Base-by-base conservation (phyloP, 2,113 vertebrate species). In the Vulpes lagopus region DNA sequence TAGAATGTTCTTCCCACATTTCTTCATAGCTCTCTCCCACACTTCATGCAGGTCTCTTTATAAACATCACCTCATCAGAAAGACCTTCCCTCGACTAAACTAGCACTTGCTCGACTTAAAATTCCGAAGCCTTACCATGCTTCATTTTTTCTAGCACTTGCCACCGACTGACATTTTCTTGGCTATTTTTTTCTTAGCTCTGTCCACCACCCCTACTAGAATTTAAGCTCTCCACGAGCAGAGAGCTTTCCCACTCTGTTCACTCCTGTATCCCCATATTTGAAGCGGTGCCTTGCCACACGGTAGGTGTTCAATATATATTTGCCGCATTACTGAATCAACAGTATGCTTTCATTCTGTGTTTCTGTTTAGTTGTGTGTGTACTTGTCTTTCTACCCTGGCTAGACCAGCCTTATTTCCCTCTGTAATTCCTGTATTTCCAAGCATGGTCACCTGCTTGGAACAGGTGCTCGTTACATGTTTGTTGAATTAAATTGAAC, bases 121-220 rank as follows among this genome's bases (percentile, higher is more conserved):
- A 55, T 79, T 92, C 43, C 35, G 49, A 90, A 55, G 15, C 4
- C 7, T 20, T 53, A 5, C 27, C 17, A 2, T 20, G 23, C 38
- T 78, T 85, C 65, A n/a, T 43, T 60, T 94, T 57, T 73, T 15
- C 80, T 19, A 93, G 10, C 25, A 69, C 22, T 49, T 57, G n/a
- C 1, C 25, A 43, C 23, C 57, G 43, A 35, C 0, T 71, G 90
- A 57, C 62, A 81, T 76, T 89, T 78, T 89, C 30, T 60, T 84
- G 25, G 15, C 20, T 87, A 25, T n/a, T 91, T 78, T 10, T 64
- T 32, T n/a, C 79, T 95, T 76, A 51, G 43, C 89, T 93, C 82
- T 64, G 9, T 64, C 43, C 16, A 60, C n/a, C 55, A 60, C n/a
- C 55, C 11, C 16, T 30, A 17, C 20, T 84, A 87, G 51, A 96